Evolutionary conservation across 2,113 vertebrate species (phyloP).

Genomic region (Pomatorhinus ruficollis): DNA sequence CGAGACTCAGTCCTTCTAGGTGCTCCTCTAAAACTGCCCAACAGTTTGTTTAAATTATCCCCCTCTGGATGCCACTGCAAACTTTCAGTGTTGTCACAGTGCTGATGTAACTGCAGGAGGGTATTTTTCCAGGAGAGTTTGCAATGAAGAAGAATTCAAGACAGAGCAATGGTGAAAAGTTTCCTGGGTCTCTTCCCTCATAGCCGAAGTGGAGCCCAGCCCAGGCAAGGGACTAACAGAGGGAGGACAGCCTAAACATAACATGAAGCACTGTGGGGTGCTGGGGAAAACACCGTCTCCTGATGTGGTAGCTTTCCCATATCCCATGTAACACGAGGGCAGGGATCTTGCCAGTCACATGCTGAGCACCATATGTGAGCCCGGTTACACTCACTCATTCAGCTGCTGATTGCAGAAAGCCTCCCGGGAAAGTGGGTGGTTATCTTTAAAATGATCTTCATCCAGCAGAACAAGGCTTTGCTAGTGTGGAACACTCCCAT

Average conservation of each 20-base stretch:
- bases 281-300: neutral
- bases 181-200: neutral
- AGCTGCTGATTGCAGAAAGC: neutral
- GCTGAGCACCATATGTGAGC: neutral
- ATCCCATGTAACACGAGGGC: neutral
- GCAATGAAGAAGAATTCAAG: neutral
- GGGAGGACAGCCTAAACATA: neutral
- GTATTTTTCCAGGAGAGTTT: neutral
- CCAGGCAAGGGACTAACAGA: neutral
- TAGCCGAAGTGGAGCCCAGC: neutral
- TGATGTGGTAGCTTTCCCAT: neutral
- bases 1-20: neutral
- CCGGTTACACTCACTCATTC: neutral
- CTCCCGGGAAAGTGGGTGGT: neutral
- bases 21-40: neutral
- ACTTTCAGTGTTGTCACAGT: neutral
- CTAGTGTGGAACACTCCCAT: neutral
- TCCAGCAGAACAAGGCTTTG: neutral
- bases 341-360: neutral
- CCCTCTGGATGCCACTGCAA: accelerated
- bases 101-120: neutral
- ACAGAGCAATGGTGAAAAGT: neutral
- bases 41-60: neutral
- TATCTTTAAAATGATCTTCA: neutral
- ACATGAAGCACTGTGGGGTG: accelerated